Evolutionary conservation across 2,888 invertebrate genomes (phyloP), one percentile per base, ranked within the genome.

Genomic region (Lasius fuliginosus): DNA sequence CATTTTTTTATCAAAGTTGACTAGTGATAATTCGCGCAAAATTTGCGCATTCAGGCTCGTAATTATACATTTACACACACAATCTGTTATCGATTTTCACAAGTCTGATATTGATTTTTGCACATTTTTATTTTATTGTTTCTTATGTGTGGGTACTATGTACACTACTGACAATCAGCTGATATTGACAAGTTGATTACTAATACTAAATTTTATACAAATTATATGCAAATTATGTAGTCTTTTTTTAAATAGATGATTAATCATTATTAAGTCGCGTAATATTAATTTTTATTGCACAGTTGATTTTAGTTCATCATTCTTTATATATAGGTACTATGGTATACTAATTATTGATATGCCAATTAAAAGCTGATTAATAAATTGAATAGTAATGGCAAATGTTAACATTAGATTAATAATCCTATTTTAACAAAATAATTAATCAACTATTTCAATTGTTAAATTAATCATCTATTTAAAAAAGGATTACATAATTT

Each of bases 241-340:
- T 36, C 33, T 33, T 33, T 36, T 36, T 36, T 36, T 36, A 23
- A 23, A 23, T 36, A 5, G 6, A 36, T 36, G 36, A 36, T 36
- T 36, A 36, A 36, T 36, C 36, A 3, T 36, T 36, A 36, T 36
- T 36, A 36, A 5, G 36, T 53, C 2, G 8, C 2, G 6, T 8
- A 53, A 53, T n/a, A 53, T n/a, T 53, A n/a, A 53, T n/a, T 53
- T 53, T 53, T n/a, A 53, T 53, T n/a, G 53, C n/a, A n/a, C 53
- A 53, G 18, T 4, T 18, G 18, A 46, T 46, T 46, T 46, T 46
- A 18, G 6, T 18, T 49, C 18, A 6, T 49, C 49, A 49, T 49
- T 49, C 15, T 49, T 49, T 49, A 49, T 18, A 6, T 18, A 49
- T 49, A 18, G 18, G 18, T 49, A 6, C 1, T 15, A 46, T 46